Percentiles rank a stretch among this genome's conserved stretches.
phyloP scores from a whole-genome alignment of 2,888 invertebrate species.

The Ecliptopera silaceata region DNA sequence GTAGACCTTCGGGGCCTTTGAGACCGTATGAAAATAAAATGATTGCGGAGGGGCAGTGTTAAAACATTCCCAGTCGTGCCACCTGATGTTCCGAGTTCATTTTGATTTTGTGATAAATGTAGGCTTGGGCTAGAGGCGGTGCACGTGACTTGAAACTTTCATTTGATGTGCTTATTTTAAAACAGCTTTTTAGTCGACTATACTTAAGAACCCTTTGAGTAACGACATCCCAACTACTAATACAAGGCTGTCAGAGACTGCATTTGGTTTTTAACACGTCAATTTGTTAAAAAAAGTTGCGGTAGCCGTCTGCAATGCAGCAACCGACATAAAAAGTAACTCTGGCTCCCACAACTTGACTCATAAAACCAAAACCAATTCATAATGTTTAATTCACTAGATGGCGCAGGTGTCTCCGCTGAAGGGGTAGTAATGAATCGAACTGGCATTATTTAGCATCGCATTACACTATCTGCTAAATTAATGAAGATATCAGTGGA shows the following conservation, averaged over 20 bases:
- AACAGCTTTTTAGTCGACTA: too few species aligned
- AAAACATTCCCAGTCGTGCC: constrained; percentile 71
- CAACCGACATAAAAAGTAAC: too few species aligned
- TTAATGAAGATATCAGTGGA: constrained; percentile 64
- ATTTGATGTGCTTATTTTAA: background rate
- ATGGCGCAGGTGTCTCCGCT: constrained; percentile 13
- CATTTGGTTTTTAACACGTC: too few species aligned
- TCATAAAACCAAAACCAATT: too few species aligned
- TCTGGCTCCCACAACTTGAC: too few species aligned
- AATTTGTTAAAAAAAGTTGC: too few species aligned
- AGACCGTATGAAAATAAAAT: constrained; percentile 81
- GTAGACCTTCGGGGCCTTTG: constrained; percentile 76
- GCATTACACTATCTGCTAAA: constrained; percentile 69
- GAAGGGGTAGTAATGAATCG: constrained; percentile 62
- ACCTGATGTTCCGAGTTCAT: constrained; percentile 76
- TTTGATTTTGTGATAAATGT: constrained; percentile 65
- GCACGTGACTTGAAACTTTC: constrained; percentile 1
- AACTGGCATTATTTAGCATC: constrained; percentile 72
- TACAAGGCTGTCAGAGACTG: too few species aligned
- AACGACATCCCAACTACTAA: too few species aligned
- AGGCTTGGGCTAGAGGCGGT: constrained; percentile 18
- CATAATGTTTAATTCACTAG: background rate
- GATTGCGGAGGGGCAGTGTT: constrained; percentile 77
- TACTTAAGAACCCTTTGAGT: too few species aligned
- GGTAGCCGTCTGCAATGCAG: too few species aligned